Conservation (phyloP, 2,797 vertebrate genomes). For the Pipistrellus pygmaeus region DNA sequence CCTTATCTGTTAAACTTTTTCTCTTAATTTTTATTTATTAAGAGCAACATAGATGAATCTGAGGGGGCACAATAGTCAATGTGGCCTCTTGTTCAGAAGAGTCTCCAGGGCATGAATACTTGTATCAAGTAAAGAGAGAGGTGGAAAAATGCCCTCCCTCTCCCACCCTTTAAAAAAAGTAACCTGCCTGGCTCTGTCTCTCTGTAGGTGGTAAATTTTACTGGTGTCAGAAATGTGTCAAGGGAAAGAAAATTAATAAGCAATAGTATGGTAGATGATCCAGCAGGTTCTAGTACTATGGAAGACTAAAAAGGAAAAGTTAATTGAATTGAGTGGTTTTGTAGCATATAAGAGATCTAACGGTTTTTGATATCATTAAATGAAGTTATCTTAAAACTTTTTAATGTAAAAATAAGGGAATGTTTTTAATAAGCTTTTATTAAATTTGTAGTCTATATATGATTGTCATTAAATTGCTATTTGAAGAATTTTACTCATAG, state of each 20-base stretch:
- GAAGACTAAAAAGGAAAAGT: background rate
- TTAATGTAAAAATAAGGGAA: conserved; percentile 22
- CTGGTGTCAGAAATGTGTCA: conserved; percentile 25
- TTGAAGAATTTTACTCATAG: conserved; percentile 44
- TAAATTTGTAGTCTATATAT: background rate
- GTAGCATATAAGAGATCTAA: background rate
- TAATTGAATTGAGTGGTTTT: background rate
- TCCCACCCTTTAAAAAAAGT: background rate
- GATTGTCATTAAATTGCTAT: conserved; percentile 17
- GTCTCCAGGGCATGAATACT: background rate
- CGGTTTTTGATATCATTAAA: conserved; percentile 16
- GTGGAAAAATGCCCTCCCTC: background rate
- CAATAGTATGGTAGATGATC: background rate
- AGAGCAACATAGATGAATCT: background rate
- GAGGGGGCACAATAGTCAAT: background rate
- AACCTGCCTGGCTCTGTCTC: background rate
- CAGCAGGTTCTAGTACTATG: background rate
- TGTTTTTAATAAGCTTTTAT: conserved; percentile 54
- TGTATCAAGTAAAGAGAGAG: background rate
- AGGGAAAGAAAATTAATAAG: background rate
- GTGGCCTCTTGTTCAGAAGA: background rate
- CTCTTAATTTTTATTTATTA: conserved; percentile 33
- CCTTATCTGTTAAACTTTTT: background rate
- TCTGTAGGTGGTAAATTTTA: background rate
- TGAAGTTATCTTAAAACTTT: conserved; percentile 45